Base-by-base conservation (phyloP, 2,113 vertebrate genomes). In the Apus apus region DNA sequence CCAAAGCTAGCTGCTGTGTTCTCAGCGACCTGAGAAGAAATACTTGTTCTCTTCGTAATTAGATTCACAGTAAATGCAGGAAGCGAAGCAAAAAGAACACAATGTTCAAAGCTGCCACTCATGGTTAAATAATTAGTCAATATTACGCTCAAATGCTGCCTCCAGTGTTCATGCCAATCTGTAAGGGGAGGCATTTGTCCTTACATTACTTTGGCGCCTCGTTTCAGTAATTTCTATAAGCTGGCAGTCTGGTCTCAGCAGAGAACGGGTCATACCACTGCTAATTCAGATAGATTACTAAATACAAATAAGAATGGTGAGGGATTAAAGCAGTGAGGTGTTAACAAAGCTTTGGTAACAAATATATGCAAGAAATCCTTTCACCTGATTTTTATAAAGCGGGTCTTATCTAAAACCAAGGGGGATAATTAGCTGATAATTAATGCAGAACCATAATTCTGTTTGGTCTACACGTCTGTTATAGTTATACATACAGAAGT, bases 111-210 rank as follows among this genome's bases (percentile, higher is more conserved):
- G 86, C 96, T 97, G 97, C 94, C 97, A 97, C 95, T 98, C 97
- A 97, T 48, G 60, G 96, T 95, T 97, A 98, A 98, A 97, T 97
- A 97, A 97, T 98, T 97, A 97, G 96, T 97, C 89, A 95, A 96
- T 96, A 97, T 95, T 96, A 97, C 56, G 87, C 93, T 96, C 80
- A 95, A 96, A 96, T 68, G 76, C 86, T 86, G 94, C 94, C 84
- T 91, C 67, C 67, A 64, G 92, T 85, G 93, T 91, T 95, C 90
- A 45, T 89, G 94, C 93, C 92, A 93, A 95, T 96, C 85, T 86
- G 93, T 94, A 92, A 7, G 18, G 79, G 58, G 70, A 96, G 85
- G 90, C 74, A 93, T 93, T 88, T 94, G 89, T 93, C 94, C 81
- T 89, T 90, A 78, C 77, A 62, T 68, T 85, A 95, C 96, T 97